Conservation (phyloP, 2,113 vertebrate genomes). For the Ploceus nigricollis region DNA sequence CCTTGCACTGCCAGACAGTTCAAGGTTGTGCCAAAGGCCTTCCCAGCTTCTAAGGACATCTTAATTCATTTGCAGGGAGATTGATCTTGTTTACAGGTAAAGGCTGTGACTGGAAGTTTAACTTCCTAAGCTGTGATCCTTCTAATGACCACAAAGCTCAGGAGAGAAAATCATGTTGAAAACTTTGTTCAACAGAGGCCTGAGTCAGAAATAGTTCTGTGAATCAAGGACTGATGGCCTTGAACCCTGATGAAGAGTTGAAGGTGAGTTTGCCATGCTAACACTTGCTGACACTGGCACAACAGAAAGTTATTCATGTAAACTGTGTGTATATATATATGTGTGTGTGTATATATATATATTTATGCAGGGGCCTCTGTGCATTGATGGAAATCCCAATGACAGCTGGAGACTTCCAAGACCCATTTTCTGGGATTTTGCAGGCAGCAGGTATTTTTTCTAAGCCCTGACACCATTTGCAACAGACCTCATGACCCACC, state of each 20-base stretch:
- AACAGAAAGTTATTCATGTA: not conserved
- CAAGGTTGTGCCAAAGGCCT: not conserved
- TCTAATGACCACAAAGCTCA: not conserved
- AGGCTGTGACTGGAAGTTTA: not conserved
- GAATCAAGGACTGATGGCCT: not conserved
- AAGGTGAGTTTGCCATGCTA: not conserved
- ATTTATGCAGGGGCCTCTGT: not conserved
- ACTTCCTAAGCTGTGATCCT: not conserved
- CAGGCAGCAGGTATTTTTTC: not conserved
- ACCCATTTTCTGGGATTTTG: not conserved
- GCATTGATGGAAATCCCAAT: not conserved
- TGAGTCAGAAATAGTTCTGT: not conserved
- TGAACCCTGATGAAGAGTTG: not conserved
- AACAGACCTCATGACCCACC: not conserved
- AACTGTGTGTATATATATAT: not conserved
- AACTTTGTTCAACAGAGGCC: not conserved
- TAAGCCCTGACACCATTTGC: not conserved
- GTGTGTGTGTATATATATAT: not conserved
- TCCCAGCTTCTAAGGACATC: not conserved
- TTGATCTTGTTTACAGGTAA: not conserved
- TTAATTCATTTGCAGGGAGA: not conserved
- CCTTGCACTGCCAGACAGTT: not conserved
- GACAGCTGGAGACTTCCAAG: not conserved
- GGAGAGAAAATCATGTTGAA: not conserved
- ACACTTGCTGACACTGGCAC: not conserved